These are phyloP conservation scores for Drosophila teissieri DNA, from an alignment of 1,140 invertebrate genomes.

Conservation along the genomic window DNA sequence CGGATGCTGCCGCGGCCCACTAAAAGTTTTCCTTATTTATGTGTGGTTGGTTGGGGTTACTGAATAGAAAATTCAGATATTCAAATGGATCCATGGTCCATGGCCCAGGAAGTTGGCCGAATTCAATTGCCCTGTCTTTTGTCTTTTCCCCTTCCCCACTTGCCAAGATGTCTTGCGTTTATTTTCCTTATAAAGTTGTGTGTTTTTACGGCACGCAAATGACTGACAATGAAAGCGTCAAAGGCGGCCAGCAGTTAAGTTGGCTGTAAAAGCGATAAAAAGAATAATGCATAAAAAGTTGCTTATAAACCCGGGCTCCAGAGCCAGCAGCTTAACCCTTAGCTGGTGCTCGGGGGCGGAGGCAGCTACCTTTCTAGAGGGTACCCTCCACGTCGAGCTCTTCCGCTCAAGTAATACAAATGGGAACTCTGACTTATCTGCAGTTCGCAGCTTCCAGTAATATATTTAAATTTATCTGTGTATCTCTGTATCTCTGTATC, in stretches of 20 bases:
- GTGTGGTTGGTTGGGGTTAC: background rate
- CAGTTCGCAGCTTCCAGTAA: conserved; percentile 41
- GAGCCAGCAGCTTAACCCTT: conserved; percentile 39
- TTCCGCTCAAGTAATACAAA: conserved; percentile 15
- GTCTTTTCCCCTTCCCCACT: conserved; percentile 17
- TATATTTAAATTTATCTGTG: conserved; percentile 50
- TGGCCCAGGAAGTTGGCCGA: conserved; percentile 7
- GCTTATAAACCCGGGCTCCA: conserved; percentile 28
- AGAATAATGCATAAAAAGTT: conserved; percentile 60
- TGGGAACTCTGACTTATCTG: conserved; percentile 37
- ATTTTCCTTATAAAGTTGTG: conserved; percentile 60
- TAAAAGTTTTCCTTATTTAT: conserved; percentile 30
- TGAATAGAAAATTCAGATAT: conserved; percentile 31
- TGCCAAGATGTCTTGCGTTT: conserved; percentile 38
- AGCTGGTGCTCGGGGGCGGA: conserved; percentile 17
- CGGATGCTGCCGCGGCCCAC: conserved; percentile 31
- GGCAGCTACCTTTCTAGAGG: conserved; percentile 19
- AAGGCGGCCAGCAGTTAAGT: conserved; percentile 48
- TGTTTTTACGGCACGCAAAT: conserved; percentile 66
- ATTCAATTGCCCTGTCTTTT: background rate
- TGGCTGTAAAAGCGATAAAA: conserved; percentile 57
- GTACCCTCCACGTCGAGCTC: background rate
- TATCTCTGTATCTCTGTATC: background rate
- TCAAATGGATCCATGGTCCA: conserved; percentile 27
- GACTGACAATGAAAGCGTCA: conserved; percentile 64